Base-by-base conservation (phyloP, 2,888 invertebrate species). In the Ophion slaviceki region DNA sequence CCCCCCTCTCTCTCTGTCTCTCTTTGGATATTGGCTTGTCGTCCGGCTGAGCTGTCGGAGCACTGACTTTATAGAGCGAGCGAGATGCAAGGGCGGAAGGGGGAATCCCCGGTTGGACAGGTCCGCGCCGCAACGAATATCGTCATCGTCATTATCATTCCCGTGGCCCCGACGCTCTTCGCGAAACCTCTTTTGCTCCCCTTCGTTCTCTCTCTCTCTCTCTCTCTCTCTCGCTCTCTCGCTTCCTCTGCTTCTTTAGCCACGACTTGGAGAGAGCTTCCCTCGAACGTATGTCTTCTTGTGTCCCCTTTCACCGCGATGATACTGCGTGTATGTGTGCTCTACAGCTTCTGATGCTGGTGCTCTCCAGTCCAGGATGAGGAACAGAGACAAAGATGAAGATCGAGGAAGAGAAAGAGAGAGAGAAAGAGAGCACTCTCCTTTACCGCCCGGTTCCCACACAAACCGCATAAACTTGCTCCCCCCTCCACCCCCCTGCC, bases 141-240 rank as follows among this genome's bases (percentile, higher is more conserved):
- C 82, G 80, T 87, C 87, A 84, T 87, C 83, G 86, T 75, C 88
- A 86, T 88, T 88, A 88, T 88, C 88, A 87, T 87, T 87, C 84
- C 83, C 87, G 82, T 87, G 84, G 82, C 82, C 75, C 74, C 79
- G 76, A 77, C 85, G 68, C 74, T 82, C 81, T 40, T 80, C 80
- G 72, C 70, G 79, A 47, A 82, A 68, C 79, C 83, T 86, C 82
- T 82, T 86, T 77, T 78, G 80, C 75, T 81, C 71, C 85, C 80
- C 86, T 75, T 78, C 79, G 17, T 36, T 76, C 80, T 72, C 53
- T 67, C 40, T 61, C 36, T 36, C 64, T 61, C 36, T 71, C 75
- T 47, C 61, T 75, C 72, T 66, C 71, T 36, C 36, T 20, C 20
- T 70, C 64, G 6, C 57, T 77, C 76, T 20, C 36, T 59, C 57